Evolutionary conservation across 2,888 invertebrate species (phyloP), one percentile per base, ranked within the genome.

Genomic region (Amiota mariae): DNA sequence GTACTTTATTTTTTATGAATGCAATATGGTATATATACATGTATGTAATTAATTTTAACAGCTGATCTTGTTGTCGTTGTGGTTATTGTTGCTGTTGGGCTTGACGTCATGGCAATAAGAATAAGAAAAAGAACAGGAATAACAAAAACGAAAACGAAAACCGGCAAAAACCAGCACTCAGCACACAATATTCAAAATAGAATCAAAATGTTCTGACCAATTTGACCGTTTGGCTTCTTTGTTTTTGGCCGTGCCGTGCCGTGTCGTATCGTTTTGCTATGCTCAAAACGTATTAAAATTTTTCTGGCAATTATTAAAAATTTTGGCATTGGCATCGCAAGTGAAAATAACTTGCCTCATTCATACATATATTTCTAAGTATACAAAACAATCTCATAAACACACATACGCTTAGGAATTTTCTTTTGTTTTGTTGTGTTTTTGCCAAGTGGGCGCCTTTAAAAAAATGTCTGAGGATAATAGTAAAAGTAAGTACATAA

Each of bases 281-380:
- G 54, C 57, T 72, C 73, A 76, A 71, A 74, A 46, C 63, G 75
- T 76, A 81, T 74, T 75, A 36, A 49, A 79, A 79, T 77, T 82
- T 76, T 80, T 78, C 78, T 79, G 82, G 84, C 84, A 79, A 36
- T 84, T 83, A 82, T 83, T 85, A 83, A 85, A 75, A 75, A 78
- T 75, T 77, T 78, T 75, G 75, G 74, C 78, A 76, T 74, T 76
- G 76, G 70, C 57, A 36, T 36, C 36, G 47, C 71, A 51, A 72
- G 76, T 70, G 70, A 72, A 73, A 72, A 77, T 59, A 72, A 54
- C 68, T 61, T 24, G 57, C 47, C 11, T 11, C 59, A 57, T 47
- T 47, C 49, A 49, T 24, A 72, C 74, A 73, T 71, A 72, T 36
- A 36, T 36, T 36, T 36, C 36, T 36, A 36, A 36, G 36, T 36